Base-by-base conservation (phyloP, 2,888 invertebrate genomes). In the Zele albiditarsus region DNA sequence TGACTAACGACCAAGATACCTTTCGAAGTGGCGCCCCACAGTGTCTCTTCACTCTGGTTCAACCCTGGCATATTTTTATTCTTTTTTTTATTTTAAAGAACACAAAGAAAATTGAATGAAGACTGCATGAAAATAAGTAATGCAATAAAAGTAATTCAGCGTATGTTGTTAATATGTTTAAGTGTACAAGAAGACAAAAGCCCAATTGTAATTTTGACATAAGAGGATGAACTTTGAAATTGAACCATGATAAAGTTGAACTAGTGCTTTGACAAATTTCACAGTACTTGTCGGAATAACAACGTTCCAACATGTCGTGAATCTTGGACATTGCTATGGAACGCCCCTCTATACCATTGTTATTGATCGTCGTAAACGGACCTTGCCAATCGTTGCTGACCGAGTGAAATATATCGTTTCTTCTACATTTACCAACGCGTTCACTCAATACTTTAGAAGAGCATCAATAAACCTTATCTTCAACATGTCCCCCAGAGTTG, bases 1-100 rank as follows among this genome's bases (percentile, higher is more conserved):
- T 80, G 80, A 80, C 77, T 79, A 78, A 80, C 76, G 78, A 78
- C 74, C 77, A 74, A 77, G 77, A 78, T 73, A 75, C 76, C 77
- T 65, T 74, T 14, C 28, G 31, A 74, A 74, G 68, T 53, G n/a
- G 20, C 53, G 62, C 58, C 28, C 62, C 69, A 66, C 67, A 58
- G 58, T 70, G 58, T 57, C 58, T 57, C 63, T 65, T 74, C 63
- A 20, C 46, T 53, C 28, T 27, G 27, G 27, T 58, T 27, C 8
- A 38, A 63, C 65, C 70, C 63, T 57, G 49, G 27, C 53, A 23
- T 49, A 16, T 62, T 57, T 14, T n/a, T 33, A 38, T 71, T 60
- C n/a, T 33, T 70, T 63, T 66, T 12, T 70, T 42, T 38, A 68
- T 63, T 27, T 5, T n/a, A 49, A 3, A 49, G 53, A 53, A 53